Base-by-base conservation (phyloP, 1,140 invertebrate species). In the Oedothorax gibbosus region DNA sequence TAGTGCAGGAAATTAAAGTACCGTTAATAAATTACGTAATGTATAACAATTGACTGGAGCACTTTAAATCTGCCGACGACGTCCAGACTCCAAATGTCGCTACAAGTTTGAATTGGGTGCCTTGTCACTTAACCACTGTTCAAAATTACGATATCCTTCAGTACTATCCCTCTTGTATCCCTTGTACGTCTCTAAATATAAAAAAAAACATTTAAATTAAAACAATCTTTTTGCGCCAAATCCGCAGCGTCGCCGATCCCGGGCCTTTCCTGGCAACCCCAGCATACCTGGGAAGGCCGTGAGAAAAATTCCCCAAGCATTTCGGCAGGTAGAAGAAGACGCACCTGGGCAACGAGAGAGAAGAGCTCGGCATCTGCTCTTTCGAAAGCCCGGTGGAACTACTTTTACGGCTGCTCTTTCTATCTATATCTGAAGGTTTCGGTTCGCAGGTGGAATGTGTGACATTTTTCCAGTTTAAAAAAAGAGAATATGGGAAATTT, bases 281-380 rank as follows among this genome's bases (percentile, higher is more conserved):
- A 72, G 81, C 60, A 72, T 72, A 82, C 35, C 62, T 35, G 60
- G 62, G 57, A 62, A 73, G 81, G 81, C 81, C 81, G 81, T 84
- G 81, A 84, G 81, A 84, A 84, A 82, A 84, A 76, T 84, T 75
- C 81, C 62, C 62, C 51, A 56, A 60, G 49, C 50, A 56, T 50
- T 21, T 10, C 20, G 54, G 51, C 54, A 53, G 18, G 54, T 65
- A 71, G 57, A 49, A 64, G 62, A 20, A 62, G 71, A 12, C 62
- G 68, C 81, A 84, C 81, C 81, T 84, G 81, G 80, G 56, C 51
- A 49, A 10, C 12, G 49, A 18, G 20, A 14, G 73, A 62, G 76
- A 62, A 64, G 20, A 75, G 50, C 50, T 7, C 7, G 35, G 78
- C 78, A 81, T 81, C 65, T 81, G 78, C 65, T 54, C 50, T 11